Conservation (phyloP, 2,113 vertebrate genomes). For the Casuarius casuarius region DNA sequence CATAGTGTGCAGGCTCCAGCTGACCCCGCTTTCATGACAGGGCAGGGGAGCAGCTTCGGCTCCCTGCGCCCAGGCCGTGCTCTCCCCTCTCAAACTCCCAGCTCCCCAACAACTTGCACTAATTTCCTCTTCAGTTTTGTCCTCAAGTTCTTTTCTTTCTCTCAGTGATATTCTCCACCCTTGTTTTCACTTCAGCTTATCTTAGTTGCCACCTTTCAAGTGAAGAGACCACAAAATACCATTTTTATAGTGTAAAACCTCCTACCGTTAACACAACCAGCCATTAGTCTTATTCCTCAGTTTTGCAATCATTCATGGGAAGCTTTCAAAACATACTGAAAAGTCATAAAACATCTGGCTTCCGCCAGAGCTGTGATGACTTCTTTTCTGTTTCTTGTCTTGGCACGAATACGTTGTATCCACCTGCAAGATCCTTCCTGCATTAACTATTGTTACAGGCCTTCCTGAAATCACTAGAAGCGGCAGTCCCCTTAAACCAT, state of each 20-base stretch:
- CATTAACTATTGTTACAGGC: not conserved
- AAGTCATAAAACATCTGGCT: not conserved
- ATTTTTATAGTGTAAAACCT: not conserved
- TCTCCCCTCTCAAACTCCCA: not conserved
- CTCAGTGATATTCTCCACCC: not conserved
- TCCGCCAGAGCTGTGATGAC: not conserved
- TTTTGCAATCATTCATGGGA: rapidly evolving
- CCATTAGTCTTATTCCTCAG: not conserved
- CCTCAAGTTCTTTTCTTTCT: not conserved
- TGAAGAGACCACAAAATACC: not conserved
- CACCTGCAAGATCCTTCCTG: slow-evolving; percentile 19
- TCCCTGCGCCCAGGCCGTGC: not conserved
- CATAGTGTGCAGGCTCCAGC: rapidly evolving
- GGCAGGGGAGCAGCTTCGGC: rapidly evolving
- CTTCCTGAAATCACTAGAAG: not conserved
- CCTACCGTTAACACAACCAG: not conserved
- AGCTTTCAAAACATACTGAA: not conserved
- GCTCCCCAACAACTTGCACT: not conserved
- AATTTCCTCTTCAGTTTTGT: not conserved
- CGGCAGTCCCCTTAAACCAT: not conserved
- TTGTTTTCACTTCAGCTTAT: not conserved
- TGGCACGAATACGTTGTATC: not conserved
- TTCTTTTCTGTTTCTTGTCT: not conserved
- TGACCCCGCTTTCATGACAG: not conserved
- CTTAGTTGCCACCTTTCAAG: not conserved